phyloP scores from a whole-genome alignment of 2,888 invertebrate genomes.

The Agrypnus murinus region DNA sequence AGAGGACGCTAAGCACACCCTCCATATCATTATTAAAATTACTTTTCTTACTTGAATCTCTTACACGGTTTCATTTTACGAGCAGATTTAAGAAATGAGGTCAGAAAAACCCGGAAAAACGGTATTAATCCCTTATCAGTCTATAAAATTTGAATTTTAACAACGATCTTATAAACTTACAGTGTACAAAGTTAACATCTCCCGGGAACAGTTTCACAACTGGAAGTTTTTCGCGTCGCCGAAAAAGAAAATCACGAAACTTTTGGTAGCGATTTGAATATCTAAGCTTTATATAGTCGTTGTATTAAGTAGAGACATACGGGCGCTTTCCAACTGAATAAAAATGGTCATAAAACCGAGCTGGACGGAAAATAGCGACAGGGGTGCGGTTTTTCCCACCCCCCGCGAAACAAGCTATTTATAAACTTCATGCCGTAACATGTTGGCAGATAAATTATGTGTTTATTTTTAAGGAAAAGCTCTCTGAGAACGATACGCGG shows the following conservation, averaged over 20 bases:
- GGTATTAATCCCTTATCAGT: conserved; percentile 47
- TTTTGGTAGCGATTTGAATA: conserved; percentile 56
- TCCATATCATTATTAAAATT: conserved; percentile 32
- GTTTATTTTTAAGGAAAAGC: conserved; percentile 53
- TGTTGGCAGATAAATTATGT: conserved; percentile 55
- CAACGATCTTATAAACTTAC: conserved; percentile 49
- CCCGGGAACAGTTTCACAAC: conserved; percentile 47
- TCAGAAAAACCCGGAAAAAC: conserved; percentile 30
- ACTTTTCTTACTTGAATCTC: conserved; percentile 21
- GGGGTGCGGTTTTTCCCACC: conserved; percentile 29
- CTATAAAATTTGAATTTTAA: conserved; percentile 50
- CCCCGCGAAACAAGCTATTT: conserved; percentile 48
- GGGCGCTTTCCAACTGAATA: conserved; percentile 15
- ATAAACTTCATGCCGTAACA: conserved; percentile 54
- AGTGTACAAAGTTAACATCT: conserved; percentile 50
- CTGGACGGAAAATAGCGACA: conserved; percentile 40
- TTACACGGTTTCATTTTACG: conserved; percentile 37
- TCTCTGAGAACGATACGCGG: conserved; percentile 42
- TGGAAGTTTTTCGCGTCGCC: conserved; percentile 48
- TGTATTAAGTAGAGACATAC: conserved; percentile 42
- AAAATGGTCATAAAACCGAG: conserved; percentile 15
- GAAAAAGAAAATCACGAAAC: conserved; percentile 53
- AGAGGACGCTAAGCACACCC: neutral
- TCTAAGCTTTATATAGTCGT: conserved; percentile 52
- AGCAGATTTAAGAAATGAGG: conserved; percentile 37